phyloP scores from a whole-genome alignment of 2,797 vertebrate genomes.

The Intellagama lesueurii region DNA sequence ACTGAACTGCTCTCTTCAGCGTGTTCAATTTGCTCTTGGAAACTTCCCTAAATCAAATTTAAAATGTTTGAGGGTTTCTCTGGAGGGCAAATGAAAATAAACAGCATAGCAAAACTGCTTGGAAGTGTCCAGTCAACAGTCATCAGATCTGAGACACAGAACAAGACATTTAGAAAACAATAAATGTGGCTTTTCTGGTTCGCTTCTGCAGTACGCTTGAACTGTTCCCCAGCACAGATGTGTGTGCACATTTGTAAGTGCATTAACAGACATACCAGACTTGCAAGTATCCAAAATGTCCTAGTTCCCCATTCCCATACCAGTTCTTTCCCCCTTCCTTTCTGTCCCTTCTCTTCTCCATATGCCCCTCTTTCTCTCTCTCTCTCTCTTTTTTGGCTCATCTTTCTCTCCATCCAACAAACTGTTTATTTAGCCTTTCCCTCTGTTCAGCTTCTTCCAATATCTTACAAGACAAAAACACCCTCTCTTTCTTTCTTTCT shows the following conservation, averaged over 20 bases:
- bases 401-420: no score
- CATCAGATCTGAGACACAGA: conserved; percentile 76
- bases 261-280: neutral
- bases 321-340: neutral
- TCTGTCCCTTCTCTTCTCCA: neutral
- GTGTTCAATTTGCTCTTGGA: conserved; percentile 73
- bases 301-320: no score
- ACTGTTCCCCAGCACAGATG: conserved; percentile 61
- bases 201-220: conserved; percentile 53
- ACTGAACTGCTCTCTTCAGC: conserved; percentile 67
- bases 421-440: no score
- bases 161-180: conserved; percentile 74
- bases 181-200: conserved; percentile 58
- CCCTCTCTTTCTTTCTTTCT: no score
- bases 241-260: neutral
- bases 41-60: conserved; percentile 76
- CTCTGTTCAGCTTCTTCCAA: no score
- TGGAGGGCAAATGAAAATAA: conserved; percentile 76
- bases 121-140: conserved; percentile 74
- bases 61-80: conserved; percentile 71
- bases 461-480: no score
- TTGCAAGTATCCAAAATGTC: neutral
- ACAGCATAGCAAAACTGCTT: conserved; percentile 59
- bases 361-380: neutral
- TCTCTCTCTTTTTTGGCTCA: neutral